phyloP scores from a whole-genome alignment of 2,113 vertebrate species.

The Alces alces region DNA sequence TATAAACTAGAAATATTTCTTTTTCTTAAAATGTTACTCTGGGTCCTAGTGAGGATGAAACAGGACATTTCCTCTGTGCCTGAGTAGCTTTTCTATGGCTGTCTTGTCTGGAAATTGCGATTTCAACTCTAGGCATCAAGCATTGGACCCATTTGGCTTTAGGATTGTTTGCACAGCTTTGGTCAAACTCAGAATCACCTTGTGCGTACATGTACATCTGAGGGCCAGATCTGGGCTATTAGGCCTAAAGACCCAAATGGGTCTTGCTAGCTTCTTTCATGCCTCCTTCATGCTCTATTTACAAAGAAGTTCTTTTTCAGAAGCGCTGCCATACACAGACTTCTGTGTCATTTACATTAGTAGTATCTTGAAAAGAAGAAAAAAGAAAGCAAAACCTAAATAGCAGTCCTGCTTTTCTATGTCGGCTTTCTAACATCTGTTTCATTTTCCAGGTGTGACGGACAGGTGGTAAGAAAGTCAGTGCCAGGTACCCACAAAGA shows the following conservation, averaged over 20 bases:
- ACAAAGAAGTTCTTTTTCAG: slow-evolving; percentile 42
- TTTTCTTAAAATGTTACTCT: slow-evolving; percentile 1
- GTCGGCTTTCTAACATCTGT: slow-evolving; percentile 20
- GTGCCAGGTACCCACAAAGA: background rate
- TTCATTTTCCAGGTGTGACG: slow-evolving; percentile 13
- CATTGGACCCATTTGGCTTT: slow-evolving; percentile 28
- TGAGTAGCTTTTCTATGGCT: background rate
- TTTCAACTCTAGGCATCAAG: slow-evolving; percentile 41
- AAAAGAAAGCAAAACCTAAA: slow-evolving; percentile 26
- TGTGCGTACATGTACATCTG: slow-evolving; percentile 18
- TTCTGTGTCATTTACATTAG: slow-evolving; percentile 57
- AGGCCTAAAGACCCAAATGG: slow-evolving; percentile 47
- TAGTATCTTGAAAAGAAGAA: slow-evolving; percentile 15
- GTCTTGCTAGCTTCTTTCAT: slow-evolving; percentile 50
- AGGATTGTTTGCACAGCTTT: slow-evolving; percentile 39
- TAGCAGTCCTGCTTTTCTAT: background rate
- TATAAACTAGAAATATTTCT: background rate
- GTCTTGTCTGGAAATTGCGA: slow-evolving; percentile 24
- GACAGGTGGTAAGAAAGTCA: background rate
- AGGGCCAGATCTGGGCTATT: slow-evolving; percentile 54
- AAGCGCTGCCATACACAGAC: slow-evolving; percentile 61
- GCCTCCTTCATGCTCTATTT: slow-evolving; percentile 63
- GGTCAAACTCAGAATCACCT: slow-evolving; percentile 26
- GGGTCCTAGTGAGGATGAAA: slow-evolving; percentile 10
- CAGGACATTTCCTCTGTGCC: background rate